Evolutionary conservation across 1,140 invertebrate species (phyloP), one percentile per base, ranked within the genome.

Genomic region (Aphelenchoides besseyi): DNA sequence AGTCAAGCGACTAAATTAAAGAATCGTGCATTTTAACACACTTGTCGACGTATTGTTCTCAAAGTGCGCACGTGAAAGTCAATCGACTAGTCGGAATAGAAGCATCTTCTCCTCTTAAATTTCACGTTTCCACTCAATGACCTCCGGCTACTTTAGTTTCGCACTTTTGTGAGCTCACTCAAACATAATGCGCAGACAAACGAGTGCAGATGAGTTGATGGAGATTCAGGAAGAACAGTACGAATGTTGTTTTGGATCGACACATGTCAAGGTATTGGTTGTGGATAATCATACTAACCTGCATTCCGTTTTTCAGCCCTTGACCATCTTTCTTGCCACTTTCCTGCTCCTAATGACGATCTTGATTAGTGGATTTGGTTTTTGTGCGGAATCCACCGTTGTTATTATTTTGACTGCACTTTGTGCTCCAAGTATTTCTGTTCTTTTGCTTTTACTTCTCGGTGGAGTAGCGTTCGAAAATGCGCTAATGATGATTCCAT

Each of bases 251-350:
- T 59, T 59, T 18, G 55, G 55, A 5, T 8, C 5, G 18, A 33
- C 55, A 8, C 55, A 59, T 33, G 55, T 59, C 26, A 59, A 59
- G 55, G 55, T 59, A 23, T 59, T 59, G 55, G 16, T 59, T 23
- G 5, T 59, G 5, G 23, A 59, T 59, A 33, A 59, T 5, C n/a
- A 41, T 41, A 41, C 37, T 8, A 41, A n/a, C n/a, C n/a, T n/a
- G n/a, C n/a, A n/a, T n/a, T n/a, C 41, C 41, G 41, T 48, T 59
- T 33, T 59, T 59, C 55, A 59, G 55, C 18, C 26, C 26, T 8
- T 59, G 5, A 8, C 55, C 5, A 33, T 8, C 5, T 8, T 18
- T 8, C 32, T 59, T 59, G 55, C 18, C 18, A 18, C 18, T 28
- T 5, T 5, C 5, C 32, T 59, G 5, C 55, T 59, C 26, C 18